Percentiles rank a stretch among this genome's conserved stretches.
phyloP scores from a whole-genome alignment of 92 coral and sea anemone species.

The Pocillopora grandis region DNA sequence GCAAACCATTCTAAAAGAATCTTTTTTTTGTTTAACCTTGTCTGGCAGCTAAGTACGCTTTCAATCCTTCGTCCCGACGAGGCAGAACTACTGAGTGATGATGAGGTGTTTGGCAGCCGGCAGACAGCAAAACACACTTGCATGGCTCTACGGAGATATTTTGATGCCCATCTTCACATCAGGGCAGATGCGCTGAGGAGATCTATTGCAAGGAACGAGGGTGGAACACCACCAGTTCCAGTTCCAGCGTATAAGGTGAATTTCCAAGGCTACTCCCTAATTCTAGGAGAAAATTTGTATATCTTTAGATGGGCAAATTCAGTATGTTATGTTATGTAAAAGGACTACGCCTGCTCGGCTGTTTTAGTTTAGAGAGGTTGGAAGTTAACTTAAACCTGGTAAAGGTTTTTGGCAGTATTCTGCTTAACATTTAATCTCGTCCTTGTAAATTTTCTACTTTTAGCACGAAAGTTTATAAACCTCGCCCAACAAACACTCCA shows the following conservation, averaged over 20 bases:
- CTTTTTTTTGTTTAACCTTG: neutral
- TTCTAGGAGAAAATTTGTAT: too few species aligned
- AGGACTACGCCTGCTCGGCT: too few species aligned
- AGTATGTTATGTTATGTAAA: too few species aligned
- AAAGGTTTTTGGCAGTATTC: too few species aligned
- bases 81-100: conserved; percentile 88
- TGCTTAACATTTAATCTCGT: too few species aligned
- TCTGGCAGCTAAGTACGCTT: conserved; percentile 81
- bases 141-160: conserved; percentile 90
- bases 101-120: conserved; percentile 92
- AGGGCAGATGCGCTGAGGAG: conserved; percentile 85
- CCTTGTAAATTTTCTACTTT: too few species aligned
- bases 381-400: too few species aligned
- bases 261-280: neutral
- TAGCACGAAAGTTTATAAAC: too few species aligned
- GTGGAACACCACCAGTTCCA: conserved; percentile 82
- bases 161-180: conserved; percentile 89
- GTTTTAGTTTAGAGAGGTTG: too few species aligned
- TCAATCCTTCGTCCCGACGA: conserved; percentile 92
- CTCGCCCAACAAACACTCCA: too few species aligned
- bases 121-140: conserved; percentile 95
- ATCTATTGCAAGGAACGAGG: conserved; percentile 75
- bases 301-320: too few species aligned
- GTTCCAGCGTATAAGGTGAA: conserved; percentile 96
- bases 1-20: neutral